Percentiles rank a stretch among this genome's conserved stretches.
Conservation (phyloP, 1,140 invertebrate genomes). For the Anoplolepis gracilipes region DNA sequence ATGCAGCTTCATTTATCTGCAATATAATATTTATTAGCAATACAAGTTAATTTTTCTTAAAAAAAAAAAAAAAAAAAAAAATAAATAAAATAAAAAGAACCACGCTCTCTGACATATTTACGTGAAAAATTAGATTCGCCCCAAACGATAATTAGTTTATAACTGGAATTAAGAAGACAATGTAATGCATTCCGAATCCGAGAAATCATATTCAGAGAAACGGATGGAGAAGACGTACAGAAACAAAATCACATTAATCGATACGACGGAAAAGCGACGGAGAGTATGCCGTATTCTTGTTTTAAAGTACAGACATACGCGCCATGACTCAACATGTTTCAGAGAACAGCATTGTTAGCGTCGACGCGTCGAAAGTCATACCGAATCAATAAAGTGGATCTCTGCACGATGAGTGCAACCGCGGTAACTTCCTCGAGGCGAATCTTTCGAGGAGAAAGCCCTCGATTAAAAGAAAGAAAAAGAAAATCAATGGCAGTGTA, state of each 20-base stretch:
- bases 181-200: conserved; percentile 15
- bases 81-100: too few species aligned
- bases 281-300: conserved; percentile 28
- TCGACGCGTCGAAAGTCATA: conserved; percentile 57
- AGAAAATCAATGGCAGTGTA: not conserved
- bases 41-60: not conserved
- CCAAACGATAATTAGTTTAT: not conserved
- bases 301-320: conserved; percentile 33
- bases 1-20: not conserved
- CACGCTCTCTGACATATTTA: too few species aligned
- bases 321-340: conserved; percentile 38
- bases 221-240: not conserved
- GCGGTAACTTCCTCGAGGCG: not conserved
- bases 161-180: not conserved
- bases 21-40: not conserved
- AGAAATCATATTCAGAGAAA: not conserved
- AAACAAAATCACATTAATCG: conserved; percentile 31
- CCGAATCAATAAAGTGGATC: conserved; percentile 51
- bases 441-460: not conserved
- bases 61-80: not conserved
- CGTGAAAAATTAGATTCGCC: not conserved
- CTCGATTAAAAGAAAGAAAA: not conserved
- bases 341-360: conserved; percentile 43
- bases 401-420: conserved; percentile 24
- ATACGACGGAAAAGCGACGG: not conserved